Conservation (phyloP, 2,113 vertebrate genomes). For the Sialia sialis region DNA sequence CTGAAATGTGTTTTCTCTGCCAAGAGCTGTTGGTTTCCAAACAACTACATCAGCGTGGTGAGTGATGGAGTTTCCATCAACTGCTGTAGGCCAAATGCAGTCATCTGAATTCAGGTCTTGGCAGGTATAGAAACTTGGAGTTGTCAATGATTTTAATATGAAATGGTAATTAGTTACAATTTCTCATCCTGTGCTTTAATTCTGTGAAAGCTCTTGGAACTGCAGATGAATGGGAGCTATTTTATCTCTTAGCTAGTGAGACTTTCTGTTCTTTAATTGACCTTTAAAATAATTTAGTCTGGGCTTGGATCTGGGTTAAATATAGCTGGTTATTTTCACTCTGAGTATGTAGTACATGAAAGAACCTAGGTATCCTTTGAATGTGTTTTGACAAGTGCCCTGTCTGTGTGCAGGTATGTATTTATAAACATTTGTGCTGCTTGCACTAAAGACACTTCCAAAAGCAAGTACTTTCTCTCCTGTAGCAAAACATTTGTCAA, state of each 20-base stretch:
- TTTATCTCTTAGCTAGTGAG: neutral
- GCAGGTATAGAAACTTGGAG: constrained; percentile 32
- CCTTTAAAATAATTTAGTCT: constrained; percentile 56
- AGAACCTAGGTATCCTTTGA: constrained; percentile 60
- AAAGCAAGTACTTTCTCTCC: neutral
- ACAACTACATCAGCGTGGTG: constrained; percentile 33
- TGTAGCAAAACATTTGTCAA: neutral
- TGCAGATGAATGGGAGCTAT: neutral
- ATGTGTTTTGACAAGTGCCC: constrained; percentile 49
- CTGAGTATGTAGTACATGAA: constrained; percentile 19
- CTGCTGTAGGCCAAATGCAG: constrained; percentile 49
- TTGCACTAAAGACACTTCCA: neutral
- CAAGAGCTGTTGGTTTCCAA: constrained; percentile 43
- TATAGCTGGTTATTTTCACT: constrained; percentile 63
- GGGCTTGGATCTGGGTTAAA: constrained; percentile 51
- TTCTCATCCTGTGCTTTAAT: neutral
- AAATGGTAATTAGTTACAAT: neutral
- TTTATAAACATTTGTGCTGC: constrained; percentile 23
- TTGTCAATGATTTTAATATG: neutral
- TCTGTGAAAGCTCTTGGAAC: neutral
- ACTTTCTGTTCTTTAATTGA: constrained; percentile 57
- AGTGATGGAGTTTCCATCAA: constrained; percentile 62
- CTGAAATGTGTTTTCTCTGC: constrained; percentile 37
- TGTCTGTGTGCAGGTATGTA: constrained; percentile 41
- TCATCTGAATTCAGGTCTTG: constrained; percentile 54